phyloP scores from a whole-genome alignment of 2,113 vertebrate species.

The Myiopsitta monachus region DNA sequence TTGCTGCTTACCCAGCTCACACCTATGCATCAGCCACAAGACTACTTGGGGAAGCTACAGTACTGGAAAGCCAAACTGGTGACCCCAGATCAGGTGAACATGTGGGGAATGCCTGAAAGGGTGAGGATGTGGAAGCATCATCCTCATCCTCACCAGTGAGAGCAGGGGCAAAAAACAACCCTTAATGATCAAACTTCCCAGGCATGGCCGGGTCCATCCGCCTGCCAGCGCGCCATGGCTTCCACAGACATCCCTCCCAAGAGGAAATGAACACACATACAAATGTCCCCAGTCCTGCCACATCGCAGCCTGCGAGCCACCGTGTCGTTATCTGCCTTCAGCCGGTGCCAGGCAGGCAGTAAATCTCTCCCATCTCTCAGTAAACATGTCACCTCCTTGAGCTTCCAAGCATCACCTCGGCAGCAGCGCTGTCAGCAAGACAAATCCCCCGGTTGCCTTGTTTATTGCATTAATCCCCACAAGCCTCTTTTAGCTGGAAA shows the following conservation, averaged over 20 bases:
- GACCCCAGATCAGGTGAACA: neutral
- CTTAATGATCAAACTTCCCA: neutral
- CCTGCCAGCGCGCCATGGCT: rapidly evolving
- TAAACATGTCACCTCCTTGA: constrained; percentile 68
- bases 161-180: rapidly evolving
- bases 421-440: constrained; percentile 72
- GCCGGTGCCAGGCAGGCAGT: constrained; percentile 55
- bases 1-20: neutral
- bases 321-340: constrained; percentile 31
- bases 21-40: neutral
- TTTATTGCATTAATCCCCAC: constrained; percentile 57
- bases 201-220: neutral
- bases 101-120: neutral
- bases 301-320: neutral
- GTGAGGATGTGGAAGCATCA: neutral
- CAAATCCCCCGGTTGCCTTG: constrained; percentile 59
- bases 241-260: neutral
- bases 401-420: constrained; percentile 68
- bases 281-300: neutral
- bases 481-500: constrained; percentile 25
- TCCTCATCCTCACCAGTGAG: neutral
- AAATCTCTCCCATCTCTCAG: constrained; percentile 72
- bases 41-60: neutral
- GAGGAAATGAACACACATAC: rapidly evolving
- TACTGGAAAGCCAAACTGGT: neutral